These are phyloP conservation scores for Mus caroli DNA, from an alignment of 2,797 vertebrate species.

Conservation along the genomic window DNA sequence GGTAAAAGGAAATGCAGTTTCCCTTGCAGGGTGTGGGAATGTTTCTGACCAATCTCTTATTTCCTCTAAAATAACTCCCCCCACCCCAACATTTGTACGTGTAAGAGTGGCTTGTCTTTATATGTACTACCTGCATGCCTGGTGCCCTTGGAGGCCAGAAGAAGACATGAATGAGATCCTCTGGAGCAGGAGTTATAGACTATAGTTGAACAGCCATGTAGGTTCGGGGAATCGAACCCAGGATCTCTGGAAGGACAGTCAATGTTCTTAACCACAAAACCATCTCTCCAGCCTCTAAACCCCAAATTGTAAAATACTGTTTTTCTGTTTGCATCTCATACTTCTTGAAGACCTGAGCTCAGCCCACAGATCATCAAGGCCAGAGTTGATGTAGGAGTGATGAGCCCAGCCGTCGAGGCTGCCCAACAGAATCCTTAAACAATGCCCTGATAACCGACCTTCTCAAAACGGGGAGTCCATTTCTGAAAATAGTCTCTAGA, in stretches of 20 bases:
- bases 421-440: conserved; percentile 36
- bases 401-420: not conserved
- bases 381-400: not conserved
- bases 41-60: not conserved
- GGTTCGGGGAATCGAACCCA: not conserved
- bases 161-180: not conserved
- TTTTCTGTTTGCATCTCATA: not conserved
- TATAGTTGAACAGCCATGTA: not conserved
- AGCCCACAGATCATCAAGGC: not conserved
- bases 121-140: not conserved
- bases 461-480: conserved; percentile 45
- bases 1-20: not conserved
- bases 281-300: not conserved
- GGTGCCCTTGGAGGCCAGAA: not conserved
- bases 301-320: conserved; percentile 20
- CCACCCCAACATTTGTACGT: not conserved
- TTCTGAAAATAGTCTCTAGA: conserved; percentile 63
- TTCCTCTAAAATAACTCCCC: conserved; percentile 34
- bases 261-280: not conserved
- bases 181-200: not conserved
- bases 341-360: conserved; percentile 33
- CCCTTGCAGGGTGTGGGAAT: not conserved
- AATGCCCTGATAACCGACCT: not conserved
- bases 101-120: not conserved
- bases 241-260: not conserved